Percentiles rank a stretch among this genome's conserved stretches.
These are phyloP conservation scores for Erebia palarica DNA, from an alignment of 2,888 invertebrate species.

Conservation along the genomic window DNA sequence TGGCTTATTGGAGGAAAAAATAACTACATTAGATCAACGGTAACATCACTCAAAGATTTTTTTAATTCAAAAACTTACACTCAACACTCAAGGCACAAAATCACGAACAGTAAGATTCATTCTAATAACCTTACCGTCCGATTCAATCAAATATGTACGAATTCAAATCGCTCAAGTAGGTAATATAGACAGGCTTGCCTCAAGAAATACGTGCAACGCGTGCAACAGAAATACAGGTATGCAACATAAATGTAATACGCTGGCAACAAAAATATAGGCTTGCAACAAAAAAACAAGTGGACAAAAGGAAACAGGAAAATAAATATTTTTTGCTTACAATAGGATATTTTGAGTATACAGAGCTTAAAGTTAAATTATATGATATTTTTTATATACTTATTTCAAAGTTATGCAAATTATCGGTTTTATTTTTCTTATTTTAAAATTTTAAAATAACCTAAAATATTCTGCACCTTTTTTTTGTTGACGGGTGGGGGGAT, in stretches of 20 bases:
- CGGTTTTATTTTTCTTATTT: not conserved
- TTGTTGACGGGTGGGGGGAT: too few relatives aligned
- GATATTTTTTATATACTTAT: conserved; percentile 8
- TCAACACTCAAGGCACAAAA: not conserved
- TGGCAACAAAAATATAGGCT: not conserved
- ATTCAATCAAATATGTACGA: conserved; percentile 30
- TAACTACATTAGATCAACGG: too few relatives aligned
- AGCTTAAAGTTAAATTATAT: conserved; percentile 8
- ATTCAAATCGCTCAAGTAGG: conserved; percentile 21
- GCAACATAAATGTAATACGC: conserved; percentile 12
- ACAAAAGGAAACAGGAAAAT: not conserved
- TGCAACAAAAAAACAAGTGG: not conserved
- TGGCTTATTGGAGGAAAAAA: too few relatives aligned
- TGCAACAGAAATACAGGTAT: not conserved
- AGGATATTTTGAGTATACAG: not conserved
- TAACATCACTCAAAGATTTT: too few relatives aligned
- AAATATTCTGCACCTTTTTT: too few relatives aligned
- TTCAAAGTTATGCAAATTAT: not conserved
- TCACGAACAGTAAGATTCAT: conserved; percentile 19
- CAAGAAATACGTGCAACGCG: too few relatives aligned
- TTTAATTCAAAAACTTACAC: not conserved
- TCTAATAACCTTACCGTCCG: conserved; percentile 63
- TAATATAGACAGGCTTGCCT: not conserved
- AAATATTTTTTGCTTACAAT: not conserved
- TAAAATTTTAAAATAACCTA: not conserved